Evolutionary conservation across 1,140 invertebrate genomes (phyloP), one percentile per base, ranked within the genome.

Genomic region (Meloidogyne floridensis): DNA sequence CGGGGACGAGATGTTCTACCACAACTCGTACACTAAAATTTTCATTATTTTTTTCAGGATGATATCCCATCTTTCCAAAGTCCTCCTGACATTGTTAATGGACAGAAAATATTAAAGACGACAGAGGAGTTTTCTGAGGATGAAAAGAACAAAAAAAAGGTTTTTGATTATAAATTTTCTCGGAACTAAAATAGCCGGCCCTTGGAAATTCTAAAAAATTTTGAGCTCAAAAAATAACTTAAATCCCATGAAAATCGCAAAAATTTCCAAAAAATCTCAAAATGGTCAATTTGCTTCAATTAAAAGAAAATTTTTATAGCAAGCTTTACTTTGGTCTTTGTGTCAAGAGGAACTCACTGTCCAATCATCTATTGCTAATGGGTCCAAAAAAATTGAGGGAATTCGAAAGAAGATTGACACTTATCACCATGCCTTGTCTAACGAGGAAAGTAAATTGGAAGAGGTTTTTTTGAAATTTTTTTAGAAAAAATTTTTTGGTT

Each of bases 331-430:
- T 47, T 79, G 77, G 77, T 79, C 77, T 47, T 8, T 79, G 7
- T 65, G 54, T 51, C 56, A 79, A n/a, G 77, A 79, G 18, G 77
- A 79, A 43, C 72, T 79, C 65, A 79, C 77, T 51, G 65, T 79
- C 0, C 65, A 79, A 5, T 54, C 77, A 11, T 54, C 54, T 42
- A 54, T 79, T 69, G 59, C 47, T 20, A 79, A 79, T 69, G 65
- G 18, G 11, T 3, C 42, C 42, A 32, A 79, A 47, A 42, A 51
- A 8, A 42, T 79, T 54, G 77, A 71, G 59, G 51, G 18, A 51
- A 20, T 79, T 69, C 59, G 65, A n/a, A 79, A 79, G 43, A 65
- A 72, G n/a, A 65, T 79, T 8, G 77, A 79, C 11, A 7, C 43
- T 71, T 69, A 43, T 65, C 56, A 79, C 42, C 18, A 43, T 72